These are phyloP conservation scores for Netelia fuscicornis DNA, from an alignment of 2,888 invertebrate species.

Conservation along the genomic window DNA sequence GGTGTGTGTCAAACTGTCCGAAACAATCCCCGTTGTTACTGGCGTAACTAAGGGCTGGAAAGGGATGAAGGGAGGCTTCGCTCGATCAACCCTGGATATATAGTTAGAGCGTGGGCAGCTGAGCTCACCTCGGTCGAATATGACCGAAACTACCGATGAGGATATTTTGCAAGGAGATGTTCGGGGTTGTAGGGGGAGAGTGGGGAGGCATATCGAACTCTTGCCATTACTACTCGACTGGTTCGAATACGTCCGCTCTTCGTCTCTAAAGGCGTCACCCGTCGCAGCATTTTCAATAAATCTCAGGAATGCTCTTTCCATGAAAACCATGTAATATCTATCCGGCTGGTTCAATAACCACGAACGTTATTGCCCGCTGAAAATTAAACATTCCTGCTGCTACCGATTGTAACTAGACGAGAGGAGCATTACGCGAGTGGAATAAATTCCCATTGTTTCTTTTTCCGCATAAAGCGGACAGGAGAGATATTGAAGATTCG, in stretches of 20 bases:
- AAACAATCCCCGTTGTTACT: constrained; percentile 44
- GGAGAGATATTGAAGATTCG: constrained; percentile 26
- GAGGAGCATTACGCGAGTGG: neutral
- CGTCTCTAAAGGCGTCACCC: constrained; percentile 13
- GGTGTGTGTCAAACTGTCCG: constrained; percentile 50
- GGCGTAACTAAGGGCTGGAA: neutral
- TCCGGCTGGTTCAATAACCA: constrained; percentile 15
- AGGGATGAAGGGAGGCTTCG: neutral
- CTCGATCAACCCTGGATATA: constrained; percentile 45
- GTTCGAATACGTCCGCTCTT: constrained; percentile 8
- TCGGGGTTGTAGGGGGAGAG: neutral
- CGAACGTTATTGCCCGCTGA: constrained; percentile 41
- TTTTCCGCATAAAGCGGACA: neutral
- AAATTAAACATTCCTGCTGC: constrained; percentile 25
- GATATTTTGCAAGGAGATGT: constrained; percentile 19
- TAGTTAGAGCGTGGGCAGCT: constrained; percentile 30
- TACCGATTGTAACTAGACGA: constrained; percentile 16
- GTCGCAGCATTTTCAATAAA: constrained; percentile 17
- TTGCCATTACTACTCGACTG: constrained; percentile 14
- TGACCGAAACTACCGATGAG: constrained; percentile 29
- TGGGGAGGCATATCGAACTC: constrained; percentile 1
- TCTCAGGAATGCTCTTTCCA: neutral
- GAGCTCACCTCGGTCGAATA: constrained; percentile 2
- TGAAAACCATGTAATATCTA: constrained; percentile 38
- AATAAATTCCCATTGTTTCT: neutral